Base-by-base conservation (phyloP, 2,113 vertebrate genomes). In the Martes martes region DNA sequence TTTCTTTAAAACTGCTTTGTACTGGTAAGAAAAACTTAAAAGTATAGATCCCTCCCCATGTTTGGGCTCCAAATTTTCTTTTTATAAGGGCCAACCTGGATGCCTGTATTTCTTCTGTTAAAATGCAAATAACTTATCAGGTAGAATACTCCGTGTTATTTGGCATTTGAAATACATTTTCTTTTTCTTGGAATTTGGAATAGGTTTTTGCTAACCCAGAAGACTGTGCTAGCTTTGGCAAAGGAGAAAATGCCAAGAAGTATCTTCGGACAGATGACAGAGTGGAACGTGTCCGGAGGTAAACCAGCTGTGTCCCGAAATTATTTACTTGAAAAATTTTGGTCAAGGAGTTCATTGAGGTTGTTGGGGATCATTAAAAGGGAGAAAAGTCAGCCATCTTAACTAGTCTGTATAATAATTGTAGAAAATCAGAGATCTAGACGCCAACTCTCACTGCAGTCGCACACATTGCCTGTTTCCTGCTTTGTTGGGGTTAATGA, bases 231-330 rank as follows among this genome's bases (percentile, higher is more conserved):
- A 0, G 28, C 0, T 67, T 97, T 63, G 98, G 96, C 52, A 99
- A 98, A 89, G 98, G 98, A 0, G 98, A 98, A 31, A 98, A 18
- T 36, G 97, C 98, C 13, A 99, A 99, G 97, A 99, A 99, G 65
- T 98, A 78, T 36, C 18, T 99, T 61, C 98, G 98, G n/a, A 98
- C 97, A 13, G 99, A 99, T 95, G 69, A 98, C 6, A 98, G 98
- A 23, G 99, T 99, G 0, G 99, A 99, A 84, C 99, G 99, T 2
- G 99, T 98, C 0, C 98, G 99, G 91, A 99, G 99, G 99, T 99
- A 98, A 98, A 26, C 33, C 4, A 5, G 6, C 10, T 39, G 10
- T 82, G 7, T 93, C 78, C 57, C 80, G 23, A 63, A 91, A 50
- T 94, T 7, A 23, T 36, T 88, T 45, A 1, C 33, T 61, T 73